A percentile compares a stretch with the other conserved stretches of the same genome.
phyloP scores from a whole-genome alignment of 2,888 invertebrate species.

The Erynnis tages region DNA sequence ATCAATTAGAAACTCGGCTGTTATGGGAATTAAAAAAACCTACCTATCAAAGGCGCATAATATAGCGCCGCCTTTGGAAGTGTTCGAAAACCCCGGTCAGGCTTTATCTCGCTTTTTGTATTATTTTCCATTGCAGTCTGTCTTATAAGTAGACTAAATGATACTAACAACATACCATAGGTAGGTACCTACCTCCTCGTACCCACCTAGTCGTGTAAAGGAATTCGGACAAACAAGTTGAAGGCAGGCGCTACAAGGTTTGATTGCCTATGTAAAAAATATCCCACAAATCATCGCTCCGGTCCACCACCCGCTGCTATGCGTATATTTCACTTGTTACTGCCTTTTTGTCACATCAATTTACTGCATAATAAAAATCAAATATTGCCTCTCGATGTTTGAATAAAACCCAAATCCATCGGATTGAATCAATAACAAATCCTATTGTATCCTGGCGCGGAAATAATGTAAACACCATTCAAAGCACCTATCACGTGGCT shows the following conservation, averaged over 20 bases:
- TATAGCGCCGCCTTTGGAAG: no score
- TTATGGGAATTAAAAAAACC: no score
- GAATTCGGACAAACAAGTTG: conserved; percentile 10
- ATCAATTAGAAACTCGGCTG: no score
- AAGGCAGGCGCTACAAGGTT: conserved; percentile 21
- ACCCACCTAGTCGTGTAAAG: no score
- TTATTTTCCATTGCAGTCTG: no score
- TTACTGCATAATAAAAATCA: conserved; percentile 33
- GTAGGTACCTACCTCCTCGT: background rate
- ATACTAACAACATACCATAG: no score
- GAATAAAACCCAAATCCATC: conserved; percentile 11
- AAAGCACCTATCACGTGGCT: conserved; percentile 55
- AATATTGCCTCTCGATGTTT: conserved; percentile 21
- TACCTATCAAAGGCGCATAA: no score
- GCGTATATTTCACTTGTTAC: conserved; percentile 50
- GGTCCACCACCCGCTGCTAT: conserved; percentile 57
- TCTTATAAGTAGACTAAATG: no score
- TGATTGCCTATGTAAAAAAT: conserved; percentile 18
- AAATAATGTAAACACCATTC: conserved; percentile 47
- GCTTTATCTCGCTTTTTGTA: no score
- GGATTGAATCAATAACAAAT: conserved; percentile 19
- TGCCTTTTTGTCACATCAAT: conserved; percentile 53
- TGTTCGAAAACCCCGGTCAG: no score
- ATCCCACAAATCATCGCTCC: conserved; percentile 52
- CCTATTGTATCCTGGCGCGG: conserved; percentile 28